Conservation (phyloP, 2,888 invertebrate species). For the Agonopterix alstromeriana region DNA sequence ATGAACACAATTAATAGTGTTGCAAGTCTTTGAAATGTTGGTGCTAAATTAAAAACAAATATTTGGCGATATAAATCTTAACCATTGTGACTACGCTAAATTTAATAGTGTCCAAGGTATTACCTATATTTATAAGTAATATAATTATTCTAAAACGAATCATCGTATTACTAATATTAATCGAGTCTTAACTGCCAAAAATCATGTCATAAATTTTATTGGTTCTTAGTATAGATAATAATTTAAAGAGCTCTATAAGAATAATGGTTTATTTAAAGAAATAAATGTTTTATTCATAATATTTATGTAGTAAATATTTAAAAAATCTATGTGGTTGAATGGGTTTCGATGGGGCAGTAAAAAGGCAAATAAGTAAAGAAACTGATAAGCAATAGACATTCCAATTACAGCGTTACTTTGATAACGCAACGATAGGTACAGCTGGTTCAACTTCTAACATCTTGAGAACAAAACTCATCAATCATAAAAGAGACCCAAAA, state of each 20-base stretch:
- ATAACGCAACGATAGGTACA: too few relatives aligned
- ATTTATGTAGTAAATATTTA: slow-evolving; percentile 16
- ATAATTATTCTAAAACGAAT: neutral
- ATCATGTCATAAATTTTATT: slow-evolving; percentile 21
- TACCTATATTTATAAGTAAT: slow-evolving; percentile 10
- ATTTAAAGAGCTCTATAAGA: slow-evolving; percentile 2
- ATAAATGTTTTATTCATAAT: slow-evolving; percentile 8
- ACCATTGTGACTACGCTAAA: neutral
- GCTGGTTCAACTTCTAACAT: too few relatives aligned
- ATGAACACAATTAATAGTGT: too few relatives aligned
- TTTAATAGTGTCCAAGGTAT: slow-evolving; percentile 22
- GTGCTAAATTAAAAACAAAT: slow-evolving; percentile 29
- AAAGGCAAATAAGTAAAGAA: neutral
- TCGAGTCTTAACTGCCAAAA: slow-evolving; percentile 18
- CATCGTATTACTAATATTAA: slow-evolving; percentile 11
- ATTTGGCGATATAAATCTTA: slow-evolving; percentile 6
- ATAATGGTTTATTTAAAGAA: too few relatives aligned
- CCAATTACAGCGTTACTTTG: slow-evolving; percentile 13
- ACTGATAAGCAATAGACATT: slow-evolving; percentile 42
- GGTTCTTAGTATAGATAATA: slow-evolving; percentile 16
- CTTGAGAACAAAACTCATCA: too few relatives aligned
- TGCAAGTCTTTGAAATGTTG: slow-evolving; percentile 12
- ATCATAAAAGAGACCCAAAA: too few relatives aligned
- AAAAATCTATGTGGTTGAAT: neutral
- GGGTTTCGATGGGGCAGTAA: neutral